Evolutionary conservation across 2,797 vertebrate species (phyloP), one percentile per base, ranked within the genome.

Genomic region (Leontopithecus rosalia): DNA sequence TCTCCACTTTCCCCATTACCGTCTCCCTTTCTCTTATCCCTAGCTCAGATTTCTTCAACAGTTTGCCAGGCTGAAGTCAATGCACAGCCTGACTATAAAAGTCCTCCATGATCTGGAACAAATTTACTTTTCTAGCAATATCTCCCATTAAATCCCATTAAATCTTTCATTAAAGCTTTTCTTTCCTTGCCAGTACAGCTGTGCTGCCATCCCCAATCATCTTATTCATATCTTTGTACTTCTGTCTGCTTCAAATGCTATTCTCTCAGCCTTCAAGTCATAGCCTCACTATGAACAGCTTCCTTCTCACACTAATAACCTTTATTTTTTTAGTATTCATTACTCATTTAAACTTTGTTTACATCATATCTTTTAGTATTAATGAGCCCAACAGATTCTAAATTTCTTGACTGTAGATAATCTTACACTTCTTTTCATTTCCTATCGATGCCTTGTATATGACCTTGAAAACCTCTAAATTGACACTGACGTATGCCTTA

Each of bases 391-490:
- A 81, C 3, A 94, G 46, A 67, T 7, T 82, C 55, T 80, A 50
- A 52, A 92, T 91, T 88, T 79, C 55, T 94, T 83, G 52, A 95
- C 2, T 93, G 13, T 50, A 83, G 36, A 28, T 50, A 75, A 75
- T 39, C 52, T 58, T 89, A 17, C 6, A 55, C 22, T 95, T 94
- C 73, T 94, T 94, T 58, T 93, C 15, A 90, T 61, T 64, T 95
- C 58, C 41, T 70, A 84, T 79, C 24, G 82, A 6, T 58, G n/a
- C 13, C 88, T 91, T 90, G 77, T 30, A 58, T 0, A 52, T 22
- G 4, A 90, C n/a, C 26, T 95, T 89, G 28, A 89, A 97, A 92
- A 88, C 39, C 8, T 90, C 30, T 92, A 67, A 93, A 95, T n/a
- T 95, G 58, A 89, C 64, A 55, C 4, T 88, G 22, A 95, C 26